Evolutionary conservation across 2,113 vertebrate genomes (phyloP), one percentile per base, ranked within the genome.

Genomic region (Gopherus evgoodei): DNA sequence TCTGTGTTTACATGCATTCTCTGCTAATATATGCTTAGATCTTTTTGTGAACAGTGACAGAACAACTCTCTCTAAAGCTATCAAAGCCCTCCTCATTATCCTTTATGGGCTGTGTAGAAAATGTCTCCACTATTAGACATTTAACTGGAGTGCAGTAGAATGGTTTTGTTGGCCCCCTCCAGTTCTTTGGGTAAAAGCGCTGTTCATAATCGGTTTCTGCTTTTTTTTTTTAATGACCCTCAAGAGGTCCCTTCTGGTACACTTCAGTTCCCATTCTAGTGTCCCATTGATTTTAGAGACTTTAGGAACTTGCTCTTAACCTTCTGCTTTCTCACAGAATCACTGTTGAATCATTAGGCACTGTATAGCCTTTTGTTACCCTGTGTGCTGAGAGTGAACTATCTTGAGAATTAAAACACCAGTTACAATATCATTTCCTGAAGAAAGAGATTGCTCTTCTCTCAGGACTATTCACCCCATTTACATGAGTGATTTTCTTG

Each of bases 201-300:
- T 97, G 95, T 95, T 98, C 98, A 98, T 97, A 98, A 96, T 97
- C 96, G 97, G 96, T 97, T 98, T 97, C 96, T 97, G 90, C 47
- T 96, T 97, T 97, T 96, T 98, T 97, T 84, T 98, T 97, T 84
- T 97, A 98, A 98, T 97, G 97, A 97, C 94, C 86, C 97, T 98
- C 95, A 97, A 98, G 97, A 97, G 97, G 91, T 98, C 96, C 96
- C 96, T 98, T 98, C 97, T 54, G 86, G 98, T 97, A 98, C 97
- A 98, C 97, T 98, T 98, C 97, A 98, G 97, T 90, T 98, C 95
- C 87, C 79, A 97, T 98, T 98, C 97, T 96, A 97, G 97, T 94
- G 96, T 98, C 96, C 97, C 97, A 97, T 97, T 98, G 98, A 98
- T 97, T 98, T 98, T 97, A 97, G 96, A 98, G 97, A 98, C 96